Base-by-base conservation (phyloP, 2,113 vertebrate genomes). In the Dunckerocampus dactyliophorus region DNA sequence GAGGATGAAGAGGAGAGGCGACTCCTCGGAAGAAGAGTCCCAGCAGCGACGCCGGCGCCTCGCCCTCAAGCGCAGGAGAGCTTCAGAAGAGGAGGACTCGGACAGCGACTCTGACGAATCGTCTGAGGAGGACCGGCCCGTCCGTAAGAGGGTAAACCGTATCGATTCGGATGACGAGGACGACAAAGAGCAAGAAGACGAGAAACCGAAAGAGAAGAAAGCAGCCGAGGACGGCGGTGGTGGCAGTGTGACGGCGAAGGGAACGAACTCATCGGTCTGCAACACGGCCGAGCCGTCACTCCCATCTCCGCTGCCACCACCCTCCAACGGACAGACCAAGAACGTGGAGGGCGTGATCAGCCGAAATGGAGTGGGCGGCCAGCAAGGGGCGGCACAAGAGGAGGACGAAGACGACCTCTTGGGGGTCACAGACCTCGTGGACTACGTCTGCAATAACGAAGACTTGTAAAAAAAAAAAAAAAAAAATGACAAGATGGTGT, bases 391-490 rank as follows among this genome's bases (percentile, higher is more conserved):
- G 9, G 90, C 88, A 15, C 93, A 91, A 0, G 95, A 98, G 31
- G 97, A 99, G 54, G 97, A 99, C 0, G 97, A 99, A 79, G 97
- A 99, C 2, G 97, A 99, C 88, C 95, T 99, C 75, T 89, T 99
- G 74, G 93, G 96, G 81, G 95, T 98, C 90, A 98, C 96, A 88
- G 97, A 99, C 88, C 94, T 99, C 65, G 97, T 98, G 85, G 97
- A 98, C 92, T 99, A 98, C 67, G 97, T 99, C 91, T 99, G 97
- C 95, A 99, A 96, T 91, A 99, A 94, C 85, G 97, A 98, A 94
- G 92, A 96, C 85, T 93, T 98, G 93, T 99, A 96, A 94, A 89
- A 69, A 68, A 20, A 54, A 57, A 65, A 51, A 48, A 63, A 64
- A 47, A n/a, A n/a, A 24, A 42, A 48, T 19, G 16, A 55, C 16